Evolutionary conservation across 2,113 vertebrate genomes (phyloP).

Genomic region (Thamnaconus septentrionalis): DNA sequence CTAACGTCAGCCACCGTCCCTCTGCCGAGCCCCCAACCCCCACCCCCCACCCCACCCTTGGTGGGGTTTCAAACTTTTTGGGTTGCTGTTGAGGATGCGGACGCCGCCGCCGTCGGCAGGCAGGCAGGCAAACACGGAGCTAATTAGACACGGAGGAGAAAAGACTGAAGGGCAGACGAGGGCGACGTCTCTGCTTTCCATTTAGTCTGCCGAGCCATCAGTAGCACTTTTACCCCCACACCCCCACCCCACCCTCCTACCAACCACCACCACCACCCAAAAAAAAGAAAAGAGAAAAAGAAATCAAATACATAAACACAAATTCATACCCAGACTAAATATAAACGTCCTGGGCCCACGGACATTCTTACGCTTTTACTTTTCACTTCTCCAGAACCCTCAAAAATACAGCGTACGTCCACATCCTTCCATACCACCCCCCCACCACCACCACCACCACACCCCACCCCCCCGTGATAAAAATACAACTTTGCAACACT

Average conservation of each 20-base stretch:
- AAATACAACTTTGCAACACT: conserved; percentile 66
- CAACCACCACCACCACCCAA: no score
- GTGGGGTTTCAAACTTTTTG: conserved; percentile 44
- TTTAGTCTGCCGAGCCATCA: conserved; percentile 18
- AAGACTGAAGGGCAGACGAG: conserved; percentile 1
- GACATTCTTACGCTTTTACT: conserved; percentile 51
- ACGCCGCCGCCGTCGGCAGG: no score
- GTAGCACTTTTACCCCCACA: conserved; percentile 16
- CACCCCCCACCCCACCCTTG: no score
- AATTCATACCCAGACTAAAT: conserved; percentile 50
- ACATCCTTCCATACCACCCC: conserved; percentile 40
- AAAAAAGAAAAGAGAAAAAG: neutral
- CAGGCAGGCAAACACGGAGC: no score
- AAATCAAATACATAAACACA: conserved; percentile 37
- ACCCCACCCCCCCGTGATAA: conserved; percentile 36
- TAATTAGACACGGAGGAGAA: neutral
- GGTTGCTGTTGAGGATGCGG: neutral
- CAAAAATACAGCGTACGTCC: conserved; percentile 56
- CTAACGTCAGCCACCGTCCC: conserved; percentile 38
- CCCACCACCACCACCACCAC: no score
- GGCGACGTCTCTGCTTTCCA: conserved; percentile 19
- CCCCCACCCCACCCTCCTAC: no score
- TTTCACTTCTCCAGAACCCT: conserved; percentile 51
- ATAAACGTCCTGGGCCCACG: conserved; percentile 42
- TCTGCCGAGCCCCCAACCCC: neutral